Base-by-base conservation (phyloP, 2,113 vertebrate species). In the Larimichthys crocea region DNA sequence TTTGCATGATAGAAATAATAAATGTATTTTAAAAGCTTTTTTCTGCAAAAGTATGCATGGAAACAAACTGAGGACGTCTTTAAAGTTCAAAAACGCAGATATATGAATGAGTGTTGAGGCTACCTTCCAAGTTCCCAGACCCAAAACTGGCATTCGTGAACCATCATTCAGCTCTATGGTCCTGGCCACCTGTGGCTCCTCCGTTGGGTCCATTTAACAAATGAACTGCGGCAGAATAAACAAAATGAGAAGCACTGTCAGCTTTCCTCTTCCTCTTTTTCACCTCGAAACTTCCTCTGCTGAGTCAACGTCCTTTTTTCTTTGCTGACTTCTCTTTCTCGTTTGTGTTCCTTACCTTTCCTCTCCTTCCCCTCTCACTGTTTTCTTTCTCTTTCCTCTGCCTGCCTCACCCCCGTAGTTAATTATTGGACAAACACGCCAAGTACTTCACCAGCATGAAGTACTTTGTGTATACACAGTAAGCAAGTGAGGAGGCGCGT, bases 51-150 rank as follows among this genome's bases (percentile, higher is more conserved):
- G 1, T 46, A 35, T 67, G 56, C 48, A 61, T 40, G 15, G 55
- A 26, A 53, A 44, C 15, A 72, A 24, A 60, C 0, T 20, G 3
- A 26, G 11, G 11, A 29, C 4, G 61, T 57, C 9, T 19, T 24
- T 3, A 10, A 31, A n/a, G 49, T 67, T 35, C 0, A 35, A 22
- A 31, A 69, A 74, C 2, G 12, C 2, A 26, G 19, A 53, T 56
- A 3, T 10, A 61, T 22, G 64, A 75, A 22, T 50, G 19, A 80
- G 10, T 76, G 46, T 56, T 50, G 8, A 20, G 16, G 19, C 3
- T 90, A 91, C 91, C 90, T 93, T 95, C 94, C 94, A 95, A 22
- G 95, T 96, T 16, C 95, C 95, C 35, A 96, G 82, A 31, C 95
- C 95, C 84, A 96, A 80, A 12, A 93, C n/a, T 3, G 95, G 95